Percentiles rank a stretch among this genome's conserved stretches.
These are phyloP conservation scores for Smithornis capensis DNA, from an alignment of 2,113 vertebrate genomes.

Conservation along the genomic window DNA sequence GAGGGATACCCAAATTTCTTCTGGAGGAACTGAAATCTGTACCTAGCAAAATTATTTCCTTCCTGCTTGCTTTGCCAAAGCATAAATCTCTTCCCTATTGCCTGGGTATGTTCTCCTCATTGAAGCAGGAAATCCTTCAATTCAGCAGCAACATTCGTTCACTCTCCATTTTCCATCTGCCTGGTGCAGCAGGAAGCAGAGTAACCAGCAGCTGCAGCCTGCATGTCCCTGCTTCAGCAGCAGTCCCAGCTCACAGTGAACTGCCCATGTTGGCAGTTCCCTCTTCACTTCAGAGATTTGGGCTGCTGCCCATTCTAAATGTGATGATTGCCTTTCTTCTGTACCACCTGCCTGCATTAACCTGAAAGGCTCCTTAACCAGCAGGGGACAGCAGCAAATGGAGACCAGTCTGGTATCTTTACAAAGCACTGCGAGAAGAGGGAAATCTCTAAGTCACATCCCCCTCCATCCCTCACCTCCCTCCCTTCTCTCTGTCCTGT, in stretches of 20 bases:
- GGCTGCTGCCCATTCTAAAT: not conserved
- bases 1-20: not conserved
- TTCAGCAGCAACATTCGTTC: not conserved
- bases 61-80: not conserved
- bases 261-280: not conserved
- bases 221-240: not conserved
- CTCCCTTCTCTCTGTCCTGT: not conserved
- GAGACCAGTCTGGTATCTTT: not conserved
- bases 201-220: not conserved
- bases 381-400: not conserved
- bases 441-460: not conserved
- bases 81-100: not conserved
- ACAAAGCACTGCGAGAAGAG: not conserved
- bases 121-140: not conserved
- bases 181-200: not conserved
- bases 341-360: not conserved
- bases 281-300: not conserved
- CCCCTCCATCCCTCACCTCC: not conserved
- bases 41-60: not conserved
- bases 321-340: no score
- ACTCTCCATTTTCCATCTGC: not conserved
- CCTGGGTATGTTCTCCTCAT: not conserved
- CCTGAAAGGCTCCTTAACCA: not conserved
- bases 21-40: not conserved
- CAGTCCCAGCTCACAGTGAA: not conserved